Evolutionary conservation across 1,140 invertebrate genomes (phyloP).

Genomic region (Atta cephalotes): DNA sequence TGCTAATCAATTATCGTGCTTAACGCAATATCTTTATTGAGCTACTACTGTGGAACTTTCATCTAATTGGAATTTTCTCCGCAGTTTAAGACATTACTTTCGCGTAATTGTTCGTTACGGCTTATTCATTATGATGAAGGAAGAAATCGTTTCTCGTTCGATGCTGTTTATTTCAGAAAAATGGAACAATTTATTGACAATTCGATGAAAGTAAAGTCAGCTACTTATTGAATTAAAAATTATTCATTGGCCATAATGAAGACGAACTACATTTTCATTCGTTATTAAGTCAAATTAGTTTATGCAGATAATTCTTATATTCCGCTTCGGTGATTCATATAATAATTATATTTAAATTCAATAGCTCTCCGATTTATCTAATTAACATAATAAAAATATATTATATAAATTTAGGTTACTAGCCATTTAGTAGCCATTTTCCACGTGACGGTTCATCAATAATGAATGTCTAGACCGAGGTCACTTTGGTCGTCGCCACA

Average conservation of each 20-base stretch:
- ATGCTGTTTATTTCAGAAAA: conserved; percentile 41
- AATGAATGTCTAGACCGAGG: conserved; percentile 36
- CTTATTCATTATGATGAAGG: conserved; percentile 59
- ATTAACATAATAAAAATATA: conserved; percentile 22
- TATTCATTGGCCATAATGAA: conserved; percentile 36
- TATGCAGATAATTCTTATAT: neutral
- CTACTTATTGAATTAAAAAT: conserved; percentile 51
- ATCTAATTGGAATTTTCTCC: conserved; percentile 69
- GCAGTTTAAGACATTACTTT: conserved; percentile 69
- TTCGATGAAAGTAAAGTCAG: conserved; percentile 37
- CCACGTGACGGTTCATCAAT: conserved; percentile 3
- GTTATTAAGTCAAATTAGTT: conserved; percentile 33
- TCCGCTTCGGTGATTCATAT: neutral
- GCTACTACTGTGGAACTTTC: conserved; percentile 34
- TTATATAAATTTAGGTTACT: neutral
- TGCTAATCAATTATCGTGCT: conserved; percentile 61
- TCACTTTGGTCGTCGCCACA: conserved; percentile 25
- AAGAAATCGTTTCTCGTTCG: conserved; percentile 15
- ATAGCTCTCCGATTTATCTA: neutral
- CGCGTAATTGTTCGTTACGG: conserved; percentile 63
- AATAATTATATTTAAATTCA: conserved; percentile 11
- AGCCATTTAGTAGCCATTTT: conserved; percentile 25
- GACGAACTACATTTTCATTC: conserved; percentile 45
- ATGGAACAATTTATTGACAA: conserved; percentile 45
- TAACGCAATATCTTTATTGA: conserved; percentile 71